Base-by-base conservation (phyloP, 1,140 invertebrate species). In the Acromyrmex charruanus region DNA sequence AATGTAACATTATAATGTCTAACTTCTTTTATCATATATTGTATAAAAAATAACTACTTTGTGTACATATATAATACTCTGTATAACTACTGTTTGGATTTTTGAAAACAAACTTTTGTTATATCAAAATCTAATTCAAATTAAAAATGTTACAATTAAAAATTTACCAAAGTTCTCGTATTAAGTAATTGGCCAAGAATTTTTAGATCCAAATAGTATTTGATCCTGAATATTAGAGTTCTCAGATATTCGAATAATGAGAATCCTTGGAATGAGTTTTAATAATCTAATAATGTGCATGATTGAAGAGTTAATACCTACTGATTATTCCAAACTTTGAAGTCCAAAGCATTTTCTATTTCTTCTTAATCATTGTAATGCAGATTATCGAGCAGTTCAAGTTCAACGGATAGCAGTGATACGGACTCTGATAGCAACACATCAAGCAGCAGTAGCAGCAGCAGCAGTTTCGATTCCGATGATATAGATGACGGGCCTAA, bases 381-480 rank as follows among this genome's bases (percentile, higher is more conserved):
- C 44, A 92, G 91, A 66, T 89, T 90, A 58, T 87, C 88, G 7
- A 88, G 86, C 31, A 91, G 81, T 65, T 89, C 93, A 31, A 89
- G 77, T 82, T 90, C 87, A 49, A 88, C 71, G 10, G 91, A 92
- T 58, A 92, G 87, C 75, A 89, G 87, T 18, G 91, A 92, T 63
- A 87, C 89, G 18, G 92, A 91, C 53, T 86, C 88, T 35, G 91
- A 91, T 2, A 90, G 53, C 71, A 91, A 82, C 82, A 87, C 86
- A 7, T 89, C 85, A 18, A 90, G 81, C 35, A 88, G 77, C 14
- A 88, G 80, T 31, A 89, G 85, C 51, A 91, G 82, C 55, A 91
- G 80, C 58, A 89, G 88, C 63, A 88, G 71, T 82, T 66, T 92
- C 28, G 91, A 89, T 55, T 93, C 91, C 4, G 91, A 90, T 18